Conservation (phyloP, 2,113 vertebrate species). For the Upupa epops region DNA sequence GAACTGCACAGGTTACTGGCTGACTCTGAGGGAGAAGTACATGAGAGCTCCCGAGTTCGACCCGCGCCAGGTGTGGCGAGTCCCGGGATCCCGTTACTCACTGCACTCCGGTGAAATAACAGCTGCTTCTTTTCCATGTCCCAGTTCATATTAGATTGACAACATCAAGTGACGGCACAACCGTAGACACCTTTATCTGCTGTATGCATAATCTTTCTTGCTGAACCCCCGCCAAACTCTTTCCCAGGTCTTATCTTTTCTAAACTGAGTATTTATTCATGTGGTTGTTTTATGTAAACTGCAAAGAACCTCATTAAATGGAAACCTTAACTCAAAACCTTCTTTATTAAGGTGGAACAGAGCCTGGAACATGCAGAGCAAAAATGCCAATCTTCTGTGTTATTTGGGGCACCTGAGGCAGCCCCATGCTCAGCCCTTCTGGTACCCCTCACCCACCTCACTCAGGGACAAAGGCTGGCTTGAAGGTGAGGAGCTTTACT, state of each 20-base stretch:
- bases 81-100: not conserved
- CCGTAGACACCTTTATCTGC: not conserved
- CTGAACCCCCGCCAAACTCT: conserved; percentile 39
- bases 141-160: not conserved
- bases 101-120: not conserved
- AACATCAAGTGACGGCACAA: not conserved
- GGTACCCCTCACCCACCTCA: not conserved
- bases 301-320: conserved; percentile 32
- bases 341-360: conserved; percentile 17
- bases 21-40: not conserved
- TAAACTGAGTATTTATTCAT: conserved; percentile 29
- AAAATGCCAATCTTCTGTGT: not conserved
- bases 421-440: not conserved
- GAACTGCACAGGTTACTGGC: not conserved
- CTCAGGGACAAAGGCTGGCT: not conserved
- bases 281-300: conserved; percentile 44
- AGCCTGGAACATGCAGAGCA: not conserved
- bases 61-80: not conserved
- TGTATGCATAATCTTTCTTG: not conserved
- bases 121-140: not conserved
- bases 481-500: not conserved
- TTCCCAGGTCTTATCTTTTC: conserved; percentile 29
- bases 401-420: not conserved
- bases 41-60: not conserved
- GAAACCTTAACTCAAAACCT: not conserved